phyloP scores from a whole-genome alignment of 2,797 vertebrate species.

The Pogonophryne albipinna region DNA sequence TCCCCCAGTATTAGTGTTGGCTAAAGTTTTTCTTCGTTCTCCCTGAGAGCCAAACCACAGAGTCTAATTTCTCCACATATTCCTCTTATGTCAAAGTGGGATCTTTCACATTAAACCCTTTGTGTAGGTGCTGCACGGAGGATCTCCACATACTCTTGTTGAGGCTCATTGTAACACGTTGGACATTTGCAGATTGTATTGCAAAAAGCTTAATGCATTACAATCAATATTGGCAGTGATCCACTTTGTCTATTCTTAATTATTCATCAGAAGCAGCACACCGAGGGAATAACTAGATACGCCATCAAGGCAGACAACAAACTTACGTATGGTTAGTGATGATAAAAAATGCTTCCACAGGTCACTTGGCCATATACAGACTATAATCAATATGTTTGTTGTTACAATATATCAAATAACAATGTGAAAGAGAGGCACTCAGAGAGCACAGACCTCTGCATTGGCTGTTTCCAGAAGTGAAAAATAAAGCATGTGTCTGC shows the following conservation, averaged over 20 bases:
- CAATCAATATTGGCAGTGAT: constrained; percentile 60
- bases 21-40: constrained; percentile 44
- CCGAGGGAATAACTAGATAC: constrained; percentile 22
- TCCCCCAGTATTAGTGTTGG: constrained; percentile 56
- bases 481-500: no score
- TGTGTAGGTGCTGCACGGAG: constrained; percentile 41
- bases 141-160: constrained; percentile 13
- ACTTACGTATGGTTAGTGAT: neutral
- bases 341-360: constrained; percentile 15
- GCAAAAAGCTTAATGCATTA: constrained; percentile 41
- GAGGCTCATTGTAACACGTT: constrained; percentile 22
- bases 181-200: constrained; percentile 30
- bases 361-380: constrained; percentile 4
- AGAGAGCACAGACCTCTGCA: no score
- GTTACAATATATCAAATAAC: neutral
- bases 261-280: constrained; percentile 52
- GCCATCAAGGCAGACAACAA: constrained; percentile 18
- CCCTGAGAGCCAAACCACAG: constrained; percentile 53
- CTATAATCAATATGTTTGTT: neutral
- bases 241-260: constrained; percentile 61
- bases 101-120: constrained; percentile 53
- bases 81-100: constrained; percentile 54
- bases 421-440: neutral
- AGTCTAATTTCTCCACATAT: constrained; percentile 61
- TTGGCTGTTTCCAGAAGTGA: no score